phyloP scores from a whole-genome alignment of 1,140 invertebrate species.

The Goniozus legneri region DNA sequence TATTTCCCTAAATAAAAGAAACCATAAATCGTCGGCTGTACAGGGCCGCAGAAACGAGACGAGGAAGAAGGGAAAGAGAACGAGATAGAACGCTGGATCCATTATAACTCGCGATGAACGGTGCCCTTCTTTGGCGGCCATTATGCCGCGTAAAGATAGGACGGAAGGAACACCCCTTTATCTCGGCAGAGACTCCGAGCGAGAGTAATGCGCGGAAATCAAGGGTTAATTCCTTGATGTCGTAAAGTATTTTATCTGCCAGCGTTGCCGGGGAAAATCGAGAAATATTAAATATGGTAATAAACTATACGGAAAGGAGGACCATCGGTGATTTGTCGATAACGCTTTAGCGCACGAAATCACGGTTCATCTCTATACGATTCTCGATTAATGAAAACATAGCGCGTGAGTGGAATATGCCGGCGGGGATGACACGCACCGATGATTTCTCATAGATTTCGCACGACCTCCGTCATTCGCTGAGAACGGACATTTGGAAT shows the following conservation, averaged over 20 bases:
- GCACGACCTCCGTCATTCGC: too few species aligned
- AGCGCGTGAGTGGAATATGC: neutral
- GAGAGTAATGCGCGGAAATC: slow-evolving; percentile 51
- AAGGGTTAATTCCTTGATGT: slow-evolving; percentile 48
- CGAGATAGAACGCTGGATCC: slow-evolving; percentile 13
- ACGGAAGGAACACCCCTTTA: slow-evolving; percentile 49
- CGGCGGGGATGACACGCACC: neutral
- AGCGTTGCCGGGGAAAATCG: neutral
- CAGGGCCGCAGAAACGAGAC: slow-evolving; percentile 19
- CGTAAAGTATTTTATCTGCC: slow-evolving; percentile 49
- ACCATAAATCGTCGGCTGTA: slow-evolving; percentile 39
- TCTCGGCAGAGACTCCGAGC: slow-evolving; percentile 34
- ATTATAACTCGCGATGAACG: slow-evolving; percentile 44
- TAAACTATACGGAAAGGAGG: too few species aligned
- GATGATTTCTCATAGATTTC: too few species aligned
- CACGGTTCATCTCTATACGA: too few species aligned
- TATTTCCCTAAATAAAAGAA: slow-evolving; percentile 46
- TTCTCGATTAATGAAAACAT: too few species aligned
- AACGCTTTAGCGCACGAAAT: too few species aligned
- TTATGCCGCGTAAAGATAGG: slow-evolving; percentile 44
- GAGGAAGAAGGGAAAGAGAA: neutral
- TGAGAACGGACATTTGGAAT: slow-evolving; percentile 2
- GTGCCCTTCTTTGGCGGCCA: slow-evolving; percentile 37
- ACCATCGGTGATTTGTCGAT: too few species aligned
- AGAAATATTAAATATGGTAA: slow-evolving; percentile 32